A percentile compares a stretch with the other conserved stretches of the same genome.
Conservation (phyloP, 2,888 invertebrate species). For the Campopleginae sp. region DNA sequence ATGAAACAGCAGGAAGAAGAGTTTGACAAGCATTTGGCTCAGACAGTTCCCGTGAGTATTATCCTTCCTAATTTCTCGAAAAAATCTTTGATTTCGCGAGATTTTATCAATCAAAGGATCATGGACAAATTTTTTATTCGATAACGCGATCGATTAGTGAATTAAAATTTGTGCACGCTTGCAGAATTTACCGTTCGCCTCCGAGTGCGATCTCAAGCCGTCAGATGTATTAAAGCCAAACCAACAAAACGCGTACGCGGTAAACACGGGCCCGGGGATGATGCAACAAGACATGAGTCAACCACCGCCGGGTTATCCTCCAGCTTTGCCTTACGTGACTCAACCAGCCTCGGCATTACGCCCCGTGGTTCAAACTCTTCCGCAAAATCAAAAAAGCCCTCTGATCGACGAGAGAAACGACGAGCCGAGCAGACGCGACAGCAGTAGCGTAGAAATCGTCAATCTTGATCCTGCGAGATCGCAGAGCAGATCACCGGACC, state of each 20-base stretch:
- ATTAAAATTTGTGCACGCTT: conserved; percentile 64
- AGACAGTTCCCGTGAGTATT: conserved; percentile 88
- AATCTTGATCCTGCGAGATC: conserved; percentile 82
- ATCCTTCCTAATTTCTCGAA: no score
- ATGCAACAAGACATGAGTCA: conserved; percentile 85
- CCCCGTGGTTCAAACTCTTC: conserved; percentile 75
- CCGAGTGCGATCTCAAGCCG: conserved; percentile 88
- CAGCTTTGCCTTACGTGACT: conserved; percentile 80
- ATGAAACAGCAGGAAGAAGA: conserved; percentile 91
- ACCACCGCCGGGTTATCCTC: conserved; percentile 86
- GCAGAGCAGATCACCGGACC: conserved; percentile 82
- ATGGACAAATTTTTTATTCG: no score
- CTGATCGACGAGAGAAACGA: conserved; percentile 81
- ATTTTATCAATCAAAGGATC: no score
- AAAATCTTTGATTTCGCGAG: no score
- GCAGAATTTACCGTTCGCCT: conserved; percentile 88
- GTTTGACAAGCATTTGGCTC: conserved; percentile 90
- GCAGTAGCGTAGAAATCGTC: conserved; percentile 83
- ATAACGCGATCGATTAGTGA: not conserved
- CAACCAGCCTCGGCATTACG: conserved; percentile 79
- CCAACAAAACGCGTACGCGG: conserved; percentile 74
- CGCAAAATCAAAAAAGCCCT: conserved; percentile 80
- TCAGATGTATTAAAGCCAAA: conserved; percentile 81
- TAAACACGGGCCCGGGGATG: conserved; percentile 69
- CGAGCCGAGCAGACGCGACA: conserved; percentile 79